Evolutionary conservation across 2,797 vertebrate genomes (phyloP).

Genomic region (Catharus ustulatus): DNA sequence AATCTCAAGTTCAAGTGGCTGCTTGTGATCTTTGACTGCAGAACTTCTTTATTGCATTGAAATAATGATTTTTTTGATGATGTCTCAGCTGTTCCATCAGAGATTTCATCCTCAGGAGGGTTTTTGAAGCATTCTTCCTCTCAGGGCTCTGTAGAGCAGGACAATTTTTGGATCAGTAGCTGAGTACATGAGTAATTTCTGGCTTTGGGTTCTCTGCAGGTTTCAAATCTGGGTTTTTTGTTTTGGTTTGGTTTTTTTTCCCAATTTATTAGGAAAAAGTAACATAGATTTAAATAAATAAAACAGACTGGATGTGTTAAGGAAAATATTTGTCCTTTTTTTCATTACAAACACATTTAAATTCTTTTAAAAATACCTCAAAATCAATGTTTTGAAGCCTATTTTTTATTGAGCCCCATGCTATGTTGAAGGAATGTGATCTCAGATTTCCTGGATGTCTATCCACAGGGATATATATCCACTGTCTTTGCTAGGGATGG

Average conservation of each 20-base stretch:
- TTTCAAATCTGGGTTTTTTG: not conserved
- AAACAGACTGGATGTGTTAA: not conserved
- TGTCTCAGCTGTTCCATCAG: not conserved
- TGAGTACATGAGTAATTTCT: not conserved
- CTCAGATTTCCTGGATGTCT: not conserved
- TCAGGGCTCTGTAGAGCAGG: not conserved
- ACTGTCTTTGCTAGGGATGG: not conserved
- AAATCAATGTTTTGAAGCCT: not conserved
- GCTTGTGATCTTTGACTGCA: not conserved
- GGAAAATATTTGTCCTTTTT: not conserved
- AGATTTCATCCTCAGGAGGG: not conserved
- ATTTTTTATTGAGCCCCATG: not conserved
- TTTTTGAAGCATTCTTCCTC: not conserved
- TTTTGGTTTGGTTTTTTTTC: not conserved
- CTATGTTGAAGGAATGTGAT: not conserved
- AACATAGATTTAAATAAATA: not conserved
- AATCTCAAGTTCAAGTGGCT: not conserved
- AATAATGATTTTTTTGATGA: not conserved
- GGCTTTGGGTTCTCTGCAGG: not conserved
- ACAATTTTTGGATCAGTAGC: not conserved
- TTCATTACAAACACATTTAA: not conserved
- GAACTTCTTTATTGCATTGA: not conserved
- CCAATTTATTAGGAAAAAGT: not conserved
- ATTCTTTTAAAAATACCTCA: not conserved
- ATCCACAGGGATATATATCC: not conserved